phyloP scores from a whole-genome alignment of 1,140 invertebrate genomes.

The Octopus sinensis region DNA sequence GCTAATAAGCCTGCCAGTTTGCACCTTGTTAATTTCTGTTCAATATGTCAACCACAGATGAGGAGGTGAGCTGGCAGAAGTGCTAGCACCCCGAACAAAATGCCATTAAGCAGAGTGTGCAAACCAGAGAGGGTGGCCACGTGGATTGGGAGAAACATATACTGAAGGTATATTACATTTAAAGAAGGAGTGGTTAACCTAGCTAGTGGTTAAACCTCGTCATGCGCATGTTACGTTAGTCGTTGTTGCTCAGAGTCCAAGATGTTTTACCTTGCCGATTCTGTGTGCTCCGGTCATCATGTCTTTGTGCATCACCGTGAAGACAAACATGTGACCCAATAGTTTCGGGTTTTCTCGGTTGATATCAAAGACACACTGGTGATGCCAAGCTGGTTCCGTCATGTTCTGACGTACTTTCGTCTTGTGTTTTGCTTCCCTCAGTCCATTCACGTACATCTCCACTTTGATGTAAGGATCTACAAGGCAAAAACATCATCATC shows the following conservation, averaged over 20 bases:
- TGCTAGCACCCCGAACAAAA: too few species aligned
- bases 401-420: constrained; percentile 50
- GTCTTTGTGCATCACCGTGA: constrained; percentile 50
- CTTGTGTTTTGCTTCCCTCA: constrained; percentile 49
- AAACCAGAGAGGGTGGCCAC: not conserved
- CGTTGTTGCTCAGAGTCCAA: not conserved
- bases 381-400: constrained; percentile 51
- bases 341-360: constrained; percentile 53
- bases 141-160: too few species aligned
- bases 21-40: too few species aligned
- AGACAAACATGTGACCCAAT: constrained; percentile 50
- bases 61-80: too few species aligned
- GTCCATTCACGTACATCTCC: constrained; percentile 53
- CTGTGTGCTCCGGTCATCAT: constrained; percentile 54
- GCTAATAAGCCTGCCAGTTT: too few species aligned
- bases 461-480: constrained; percentile 52
- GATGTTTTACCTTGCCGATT: constrained; percentile 44
- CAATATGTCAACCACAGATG: too few species aligned
- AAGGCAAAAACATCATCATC: not conserved
- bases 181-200: too few species aligned
- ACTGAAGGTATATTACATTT: too few species aligned
- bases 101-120: not conserved
- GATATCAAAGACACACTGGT: constrained; percentile 50
- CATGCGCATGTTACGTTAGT: not conserved
- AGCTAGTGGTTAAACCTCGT: too few species aligned